Evolutionary conservation across 2,797 vertebrate species (phyloP).

Genomic region (Sebastes paucispinis): DNA sequence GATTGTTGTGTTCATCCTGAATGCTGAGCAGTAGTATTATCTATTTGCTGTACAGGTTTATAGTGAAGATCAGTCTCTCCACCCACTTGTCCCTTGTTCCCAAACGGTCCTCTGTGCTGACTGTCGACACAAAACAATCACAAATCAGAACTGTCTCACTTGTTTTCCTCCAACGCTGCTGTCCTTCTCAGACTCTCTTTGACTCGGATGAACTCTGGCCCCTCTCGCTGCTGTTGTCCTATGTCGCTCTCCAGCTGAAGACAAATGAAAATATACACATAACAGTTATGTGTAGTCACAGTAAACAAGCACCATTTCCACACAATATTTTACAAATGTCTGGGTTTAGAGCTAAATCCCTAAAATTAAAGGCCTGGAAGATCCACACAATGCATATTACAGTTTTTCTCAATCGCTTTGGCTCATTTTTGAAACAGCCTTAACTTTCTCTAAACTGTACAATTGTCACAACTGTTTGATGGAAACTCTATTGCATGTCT

Average conservation of each 20-base stretch:
- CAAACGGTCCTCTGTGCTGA: not conserved
- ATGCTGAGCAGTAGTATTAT: not conserved
- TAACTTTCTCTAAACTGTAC: too few species aligned
- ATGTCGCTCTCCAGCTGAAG: conserved; percentile 84
- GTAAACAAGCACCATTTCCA: not conserved
- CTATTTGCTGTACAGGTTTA: not conserved
- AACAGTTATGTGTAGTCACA: not conserved
- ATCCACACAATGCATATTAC: not conserved
- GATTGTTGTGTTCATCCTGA: not conserved
- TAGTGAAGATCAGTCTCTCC: not conserved
- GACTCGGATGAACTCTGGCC: conserved; percentile 89
- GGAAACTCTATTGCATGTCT: too few species aligned
- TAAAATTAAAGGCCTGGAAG: not conserved
- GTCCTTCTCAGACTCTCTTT: conserved; percentile 88
- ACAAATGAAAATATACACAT: not conserved
- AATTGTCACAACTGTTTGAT: too few species aligned
- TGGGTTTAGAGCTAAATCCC: not conserved
- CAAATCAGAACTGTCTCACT: not conserved
- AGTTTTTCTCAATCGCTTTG: too few species aligned
- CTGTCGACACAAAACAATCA: not conserved
- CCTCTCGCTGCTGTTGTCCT: conserved; percentile 66
- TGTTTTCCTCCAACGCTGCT: conserved; percentile 65
- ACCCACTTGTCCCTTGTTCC: not conserved
- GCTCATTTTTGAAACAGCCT: too few species aligned
- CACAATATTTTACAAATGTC: not conserved